Evolutionary conservation across 2,888 invertebrate genomes (phyloP).

Genomic region (Eumerus sabulonum): DNA sequence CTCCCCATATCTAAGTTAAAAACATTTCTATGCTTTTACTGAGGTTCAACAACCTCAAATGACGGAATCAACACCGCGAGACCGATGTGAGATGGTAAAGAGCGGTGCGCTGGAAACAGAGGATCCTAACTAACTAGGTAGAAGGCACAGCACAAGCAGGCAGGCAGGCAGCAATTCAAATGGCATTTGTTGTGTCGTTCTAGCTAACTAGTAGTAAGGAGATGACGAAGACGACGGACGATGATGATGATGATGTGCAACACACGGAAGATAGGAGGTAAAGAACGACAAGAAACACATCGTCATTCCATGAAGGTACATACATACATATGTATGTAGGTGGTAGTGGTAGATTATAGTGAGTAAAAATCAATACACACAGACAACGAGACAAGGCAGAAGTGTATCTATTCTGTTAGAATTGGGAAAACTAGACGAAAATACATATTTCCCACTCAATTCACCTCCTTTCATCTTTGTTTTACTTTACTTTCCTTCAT

Average conservation of each 20-base stretch:
- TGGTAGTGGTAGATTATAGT: too few relatives aligned
- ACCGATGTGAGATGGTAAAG: constrained; percentile 35
- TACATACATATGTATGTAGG: too few relatives aligned
- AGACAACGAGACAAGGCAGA: constrained; percentile 20
- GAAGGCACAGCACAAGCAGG: constrained; percentile 10
- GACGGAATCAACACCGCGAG: constrained; percentile 57
- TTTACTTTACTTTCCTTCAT: not conserved
- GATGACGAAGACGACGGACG: too few relatives aligned
- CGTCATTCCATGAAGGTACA: constrained; percentile 42
- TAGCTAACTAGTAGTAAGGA: too few relatives aligned
- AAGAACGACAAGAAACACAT: constrained; percentile 29
- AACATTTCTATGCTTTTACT: constrained; percentile 37
- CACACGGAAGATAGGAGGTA: constrained; percentile 16
- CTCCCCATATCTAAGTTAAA: not conserved
- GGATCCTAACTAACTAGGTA: not conserved
- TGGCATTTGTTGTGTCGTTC: constrained; percentile 48
- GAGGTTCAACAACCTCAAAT: constrained; percentile 49
- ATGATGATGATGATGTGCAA: constrained; percentile 37
- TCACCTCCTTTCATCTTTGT: constrained; percentile 3
- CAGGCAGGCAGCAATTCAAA: constrained; percentile 44
- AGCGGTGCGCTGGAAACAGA: too few relatives aligned
- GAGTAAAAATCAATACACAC: constrained; percentile 35
- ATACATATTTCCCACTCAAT: constrained; percentile 28
- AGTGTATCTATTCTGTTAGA: constrained; percentile 10
- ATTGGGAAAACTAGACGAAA: constrained; percentile 50